These are phyloP conservation scores for Dasyprocta punctata DNA, from an alignment of 2,113 vertebrate genomes.

Conservation along the genomic window DNA sequence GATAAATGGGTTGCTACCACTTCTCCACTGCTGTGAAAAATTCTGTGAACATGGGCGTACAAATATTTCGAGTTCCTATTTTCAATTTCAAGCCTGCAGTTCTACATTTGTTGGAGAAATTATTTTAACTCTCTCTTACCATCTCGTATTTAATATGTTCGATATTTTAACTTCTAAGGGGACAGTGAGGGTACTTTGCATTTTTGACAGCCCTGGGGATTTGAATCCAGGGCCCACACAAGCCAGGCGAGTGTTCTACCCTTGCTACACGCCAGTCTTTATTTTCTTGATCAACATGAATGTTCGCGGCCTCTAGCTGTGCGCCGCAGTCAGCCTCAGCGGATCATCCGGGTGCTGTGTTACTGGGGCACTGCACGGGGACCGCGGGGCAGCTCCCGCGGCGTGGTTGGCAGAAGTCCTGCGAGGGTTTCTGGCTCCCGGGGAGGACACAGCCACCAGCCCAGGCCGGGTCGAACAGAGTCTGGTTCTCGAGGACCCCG, in stretches of 20 bases:
- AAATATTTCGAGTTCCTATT: background rate
- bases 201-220: background rate
- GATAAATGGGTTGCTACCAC: background rate
- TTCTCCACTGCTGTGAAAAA: background rate
- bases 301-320: background rate
- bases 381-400: too few species aligned
- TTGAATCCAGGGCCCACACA: too few species aligned
- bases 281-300: background rate
- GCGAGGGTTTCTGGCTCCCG: background rate
- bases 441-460: background rate
- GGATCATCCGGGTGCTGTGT: background rate
- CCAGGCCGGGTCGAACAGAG: background rate
- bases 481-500: background rate
- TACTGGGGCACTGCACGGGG: background rate
- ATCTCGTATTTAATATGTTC: background rate
- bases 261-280: background rate
- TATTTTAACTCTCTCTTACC: background rate
- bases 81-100: background rate
- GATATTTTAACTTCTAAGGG: background rate
- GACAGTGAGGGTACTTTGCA: background rate
- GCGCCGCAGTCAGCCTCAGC: background rate
- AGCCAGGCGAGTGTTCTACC: too few species aligned
- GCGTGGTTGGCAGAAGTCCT: background rate
- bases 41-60: background rate
- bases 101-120: background rate